Base-by-base conservation (phyloP, 2,888 invertebrate genomes). In the Euproctis similis region DNA sequence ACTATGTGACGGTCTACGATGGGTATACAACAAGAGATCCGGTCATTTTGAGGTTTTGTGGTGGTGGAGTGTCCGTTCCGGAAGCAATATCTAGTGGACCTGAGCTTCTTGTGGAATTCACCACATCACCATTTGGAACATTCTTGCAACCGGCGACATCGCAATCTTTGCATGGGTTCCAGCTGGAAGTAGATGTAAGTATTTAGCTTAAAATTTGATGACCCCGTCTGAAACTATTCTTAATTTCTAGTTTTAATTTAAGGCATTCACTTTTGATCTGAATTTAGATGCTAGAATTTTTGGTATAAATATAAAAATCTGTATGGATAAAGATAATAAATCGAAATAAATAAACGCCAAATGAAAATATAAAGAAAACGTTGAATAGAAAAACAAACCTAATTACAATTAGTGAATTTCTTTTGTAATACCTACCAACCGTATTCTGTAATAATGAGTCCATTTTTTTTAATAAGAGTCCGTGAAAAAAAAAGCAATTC, bases 21-120 rank as follows among this genome's bases (percentile, higher is more conserved):
- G 94, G 94, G 19, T 94, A 94, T 64, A 94, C 94, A 46, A 94
- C 94, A 20, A 86, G 94, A 54, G 94, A 95, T 73, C 94, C 95
- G 10, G 90, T 95, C 42, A 90, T 96, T 56, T 81, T 95, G 49
- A 93, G 94, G 78, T 96, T 96, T 76, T 96, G 96, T 60, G 94
- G 95, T 5, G 94, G 95, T 24, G 94, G 94, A 18, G 93, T 94
- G 57, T 88, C 93, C 2, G 92, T 95, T 30, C 95, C 95, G 7
- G 91, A 92, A 60, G 91, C 95, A 16, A 89, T 93, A 48, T 94
- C 94, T 42, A 95, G 94, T 63, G 94, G 95, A 0, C 93, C 94
- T 35, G 95, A 95, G 72, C 85, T 96, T 50, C 86, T 96, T 42
- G 94, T 96, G 13, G 95, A 95, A 78, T 95, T 96, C 68, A 92